Percentiles rank a stretch among this genome's conserved stretches.
These are phyloP conservation scores for Mus minutoides DNA, from an alignment of 2,797 vertebrate genomes.

Conservation along the genomic window DNA sequence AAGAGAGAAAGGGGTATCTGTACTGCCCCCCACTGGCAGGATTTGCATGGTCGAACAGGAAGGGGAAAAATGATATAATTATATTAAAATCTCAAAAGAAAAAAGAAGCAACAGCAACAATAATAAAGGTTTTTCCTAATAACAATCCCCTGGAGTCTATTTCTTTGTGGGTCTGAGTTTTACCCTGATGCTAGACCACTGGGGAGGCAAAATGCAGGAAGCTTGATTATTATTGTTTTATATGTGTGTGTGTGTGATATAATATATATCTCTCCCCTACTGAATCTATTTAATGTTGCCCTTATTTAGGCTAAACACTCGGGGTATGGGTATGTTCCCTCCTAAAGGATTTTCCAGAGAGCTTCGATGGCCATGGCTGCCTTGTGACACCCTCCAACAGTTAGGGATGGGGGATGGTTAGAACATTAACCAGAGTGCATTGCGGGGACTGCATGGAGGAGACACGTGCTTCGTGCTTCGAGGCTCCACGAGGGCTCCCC, in stretches of 20 bases:
- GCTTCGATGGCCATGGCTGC: not conserved
- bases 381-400: not conserved
- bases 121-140: not conserved
- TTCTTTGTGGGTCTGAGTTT: not conserved
- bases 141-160: too few species aligned
- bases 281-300: not conserved
- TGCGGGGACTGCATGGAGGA: not conserved
- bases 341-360: not conserved
- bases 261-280: too few species aligned
- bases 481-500: not conserved
- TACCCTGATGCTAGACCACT: too few species aligned
- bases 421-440: not conserved
- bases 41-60: not conserved
- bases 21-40: not conserved
- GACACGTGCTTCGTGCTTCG: rapidly evolving
- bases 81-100: not conserved
- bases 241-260: too few species aligned
- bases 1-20: not conserved
- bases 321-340: not conserved
- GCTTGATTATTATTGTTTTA: not conserved
- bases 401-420: not conserved
- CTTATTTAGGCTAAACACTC: not conserved
- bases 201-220: not conserved
- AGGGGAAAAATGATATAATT: not conserved
- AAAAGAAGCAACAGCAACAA: not conserved